Base-by-base conservation (phyloP, 1,140 invertebrate species). In the Cotesia glomerata region DNA sequence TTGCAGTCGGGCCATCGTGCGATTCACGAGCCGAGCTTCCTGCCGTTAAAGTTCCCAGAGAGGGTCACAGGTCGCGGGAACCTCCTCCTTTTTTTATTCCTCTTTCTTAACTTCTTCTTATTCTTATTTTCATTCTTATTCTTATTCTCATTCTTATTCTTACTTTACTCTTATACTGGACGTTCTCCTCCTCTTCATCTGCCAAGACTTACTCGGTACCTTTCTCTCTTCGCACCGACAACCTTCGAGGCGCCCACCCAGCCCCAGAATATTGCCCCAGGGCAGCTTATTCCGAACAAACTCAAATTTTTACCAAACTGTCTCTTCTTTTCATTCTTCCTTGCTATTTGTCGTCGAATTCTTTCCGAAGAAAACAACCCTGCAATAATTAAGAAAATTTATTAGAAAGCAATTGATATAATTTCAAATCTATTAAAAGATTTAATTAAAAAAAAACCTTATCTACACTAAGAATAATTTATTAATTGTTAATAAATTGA, bases 61-160 rank as follows among this genome's bases (percentile, higher is more conserved):
- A 66, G 76, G 76, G 76, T 79, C 75, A 79, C 65, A 77, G 76
- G 76, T 79, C 74, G 72, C 45, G 45, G 67, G 73, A 67, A 73
- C 77, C 72, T 66, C 63, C 63, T 66, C 8, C 14, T 49, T 35
- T 67, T 73, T 54, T 69, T 72, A 62, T 26, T 66, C 63, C 63
- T 66, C 16, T 7, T 49, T 35, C 62, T 73, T 54, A 65, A 69
- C 62, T 74, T 63, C 32, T 36, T 9, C 39, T 7, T 45, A 9
- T 45, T 9, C 45, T 66, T 32, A 4, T 49, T 35, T 59, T 73
- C 45, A 59, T 72, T 69, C 63, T 75, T 64, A 34, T 34, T 64
- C 32, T 34, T 69, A 35, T 16, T 58, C 65, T 67, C 14, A 36
- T 66, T 34, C 11, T 9, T 4, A 62, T 18, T 59, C 26, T 16